These are phyloP conservation scores for Buceros bicornis DNA, from an alignment of 2,797 vertebrate genomes.

Conservation along the genomic window DNA sequence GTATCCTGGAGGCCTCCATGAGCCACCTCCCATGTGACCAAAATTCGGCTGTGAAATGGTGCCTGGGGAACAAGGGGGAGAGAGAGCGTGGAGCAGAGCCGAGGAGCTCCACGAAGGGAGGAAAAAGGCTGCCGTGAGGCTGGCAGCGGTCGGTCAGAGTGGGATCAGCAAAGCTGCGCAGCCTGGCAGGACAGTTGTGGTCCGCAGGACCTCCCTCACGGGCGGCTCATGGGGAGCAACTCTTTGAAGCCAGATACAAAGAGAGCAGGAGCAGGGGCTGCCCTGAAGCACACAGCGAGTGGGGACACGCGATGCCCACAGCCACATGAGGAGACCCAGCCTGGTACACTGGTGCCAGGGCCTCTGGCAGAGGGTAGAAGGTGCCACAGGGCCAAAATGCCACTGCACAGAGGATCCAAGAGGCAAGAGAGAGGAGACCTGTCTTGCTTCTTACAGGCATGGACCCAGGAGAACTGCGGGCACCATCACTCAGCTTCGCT, in stretches of 20 bases:
- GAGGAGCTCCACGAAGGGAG: background rate
- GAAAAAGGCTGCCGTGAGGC: background rate
- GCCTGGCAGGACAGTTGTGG: fast-evolving
- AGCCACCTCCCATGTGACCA: background rate
- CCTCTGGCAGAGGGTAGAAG: background rate
- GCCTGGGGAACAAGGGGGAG: background rate
- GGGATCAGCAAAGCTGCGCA: no score
- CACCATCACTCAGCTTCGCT: no score
- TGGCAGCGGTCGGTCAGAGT: background rate
- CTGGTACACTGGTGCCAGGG: fast-evolving
- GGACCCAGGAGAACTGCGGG: background rate
- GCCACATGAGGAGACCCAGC: background rate
- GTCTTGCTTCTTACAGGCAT: no score
- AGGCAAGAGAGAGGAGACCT: background rate
- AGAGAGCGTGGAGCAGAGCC: background rate
- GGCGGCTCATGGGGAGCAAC: background rate
- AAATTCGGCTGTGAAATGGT: fast-evolving
- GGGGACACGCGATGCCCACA: background rate
- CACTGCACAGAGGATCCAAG: background rate
- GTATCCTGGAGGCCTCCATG: background rate
- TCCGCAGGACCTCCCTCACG: background rate
- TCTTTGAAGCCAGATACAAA: background rate
- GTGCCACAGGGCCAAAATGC: background rate
- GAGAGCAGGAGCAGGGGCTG: background rate
- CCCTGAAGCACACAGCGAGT: fast-evolving